phyloP scores from a whole-genome alignment of 1,140 invertebrate species.

The Harpegnathos saltator region DNA sequence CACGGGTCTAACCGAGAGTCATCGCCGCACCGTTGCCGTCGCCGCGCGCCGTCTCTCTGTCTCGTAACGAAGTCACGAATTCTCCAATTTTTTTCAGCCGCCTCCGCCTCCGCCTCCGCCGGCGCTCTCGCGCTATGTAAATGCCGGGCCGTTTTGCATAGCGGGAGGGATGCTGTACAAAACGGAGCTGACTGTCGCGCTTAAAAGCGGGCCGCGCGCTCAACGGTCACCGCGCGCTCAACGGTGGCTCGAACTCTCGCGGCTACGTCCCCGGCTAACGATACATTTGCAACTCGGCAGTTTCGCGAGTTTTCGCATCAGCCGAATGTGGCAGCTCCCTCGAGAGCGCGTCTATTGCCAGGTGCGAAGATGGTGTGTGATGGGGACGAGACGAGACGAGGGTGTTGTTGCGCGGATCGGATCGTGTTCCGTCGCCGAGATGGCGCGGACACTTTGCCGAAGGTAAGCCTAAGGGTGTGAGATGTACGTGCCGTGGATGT shows the following conservation, averaged over 20 bases:
- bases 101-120: no score
- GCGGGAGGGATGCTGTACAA: background rate
- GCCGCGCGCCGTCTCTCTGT: background rate
- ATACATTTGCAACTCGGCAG: slow-evolving; percentile 80
- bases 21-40: background rate
- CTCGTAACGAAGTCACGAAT: background rate
- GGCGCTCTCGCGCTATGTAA: background rate
- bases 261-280: slow-evolving; percentile 67
- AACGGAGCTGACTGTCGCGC: background rate
- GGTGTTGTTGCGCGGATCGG: slow-evolving; percentile 9
- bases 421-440: slow-evolving; percentile 15
- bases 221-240: background rate
- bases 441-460: slow-evolving; percentile 9
- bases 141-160: background rate
- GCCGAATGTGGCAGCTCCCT: slow-evolving; percentile 27
- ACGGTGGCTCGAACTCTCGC: slow-evolving; percentile 63
- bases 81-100: slow-evolving; percentile 24
- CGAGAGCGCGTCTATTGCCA: slow-evolving; percentile 3
- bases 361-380: background rate
- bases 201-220: slow-evolving; percentile 9
- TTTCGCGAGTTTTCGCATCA: slow-evolving; percentile 62
- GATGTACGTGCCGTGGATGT: slow-evolving; percentile 63
- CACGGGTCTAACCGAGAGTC: background rate
- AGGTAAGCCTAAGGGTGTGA: slow-evolving; percentile 67
- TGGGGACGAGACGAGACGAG: slow-evolving; percentile 19